phyloP scores from a whole-genome alignment of 64 coral and sea anemone species.

The Montipora sp. region DNA sequence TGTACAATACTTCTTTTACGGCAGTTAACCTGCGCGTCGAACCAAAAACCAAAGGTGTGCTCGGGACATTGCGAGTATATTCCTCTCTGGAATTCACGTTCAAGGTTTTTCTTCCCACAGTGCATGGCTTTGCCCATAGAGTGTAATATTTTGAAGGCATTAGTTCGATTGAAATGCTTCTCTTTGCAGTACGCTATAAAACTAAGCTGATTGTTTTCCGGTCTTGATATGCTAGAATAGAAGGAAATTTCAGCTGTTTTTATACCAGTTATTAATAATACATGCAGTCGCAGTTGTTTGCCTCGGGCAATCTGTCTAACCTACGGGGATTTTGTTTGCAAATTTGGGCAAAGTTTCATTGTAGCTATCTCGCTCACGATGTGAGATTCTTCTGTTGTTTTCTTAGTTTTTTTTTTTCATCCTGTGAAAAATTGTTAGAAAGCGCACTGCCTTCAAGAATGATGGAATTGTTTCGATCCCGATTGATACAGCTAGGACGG shows the following conservation, averaged over 20 bases:
- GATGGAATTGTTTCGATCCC: no score
- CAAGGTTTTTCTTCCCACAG: conserved; percentile 53
- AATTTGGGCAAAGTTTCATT: no score
- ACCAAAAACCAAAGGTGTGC: background rate
- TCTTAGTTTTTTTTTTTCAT: no score
- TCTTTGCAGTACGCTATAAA: background rate
- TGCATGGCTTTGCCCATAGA: conserved; percentile 37
- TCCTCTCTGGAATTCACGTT: conserved; percentile 37
- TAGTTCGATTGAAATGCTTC: background rate
- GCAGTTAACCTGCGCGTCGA: conserved; percentile 48
- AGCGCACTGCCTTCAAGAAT: no score
- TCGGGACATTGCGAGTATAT: conserved; percentile 23
- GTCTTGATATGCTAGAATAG: background rate
- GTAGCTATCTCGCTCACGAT: background rate
- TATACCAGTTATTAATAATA: conserved; percentile 3
- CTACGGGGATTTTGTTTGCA: background rate
- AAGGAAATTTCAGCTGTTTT: conserved; percentile 8
- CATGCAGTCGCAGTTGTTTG: conserved; percentile 19
- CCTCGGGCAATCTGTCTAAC: background rate
- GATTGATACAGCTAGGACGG: no score
- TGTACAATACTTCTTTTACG: conserved; percentile 82
- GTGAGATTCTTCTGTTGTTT: no score
- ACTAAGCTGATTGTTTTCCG: background rate
- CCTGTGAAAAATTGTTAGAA: no score
- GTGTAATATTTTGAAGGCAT: conserved; percentile 74